Base-by-base conservation (phyloP, 2,113 vertebrate genomes). In the Trichechus manatus region DNA sequence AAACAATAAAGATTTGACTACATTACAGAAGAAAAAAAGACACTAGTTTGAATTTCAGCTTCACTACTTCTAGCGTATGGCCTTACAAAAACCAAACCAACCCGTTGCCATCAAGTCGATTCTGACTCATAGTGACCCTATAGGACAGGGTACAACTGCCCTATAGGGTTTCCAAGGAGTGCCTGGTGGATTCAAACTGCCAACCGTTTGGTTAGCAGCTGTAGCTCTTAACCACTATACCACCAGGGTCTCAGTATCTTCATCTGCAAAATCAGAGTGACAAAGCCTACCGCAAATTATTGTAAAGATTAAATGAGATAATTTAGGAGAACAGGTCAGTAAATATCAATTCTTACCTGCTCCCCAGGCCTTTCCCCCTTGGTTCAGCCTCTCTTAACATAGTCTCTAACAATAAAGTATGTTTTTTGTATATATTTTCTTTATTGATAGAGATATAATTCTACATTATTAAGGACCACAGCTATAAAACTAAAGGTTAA, bases 271-370 rank as follows among this genome's bases (percentile, higher is more conserved):
- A 84, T 68, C 56, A 79, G 75, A 89, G 10, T 74, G 74, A 56
- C 68, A 87, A 42, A 93, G 42, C 42, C 9, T 14, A 8, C 44
- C 10, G 85, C 31, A 20, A 79, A 59, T 92, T 84, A 84, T n/a
- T 75, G 15, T 39, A 75, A 96, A 96, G 81, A 50, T 90, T 80
- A 96, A 81, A 72, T 44, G 66, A 77, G 77, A 29, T 85, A 6
- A 84, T 95, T 78, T 85, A 23, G 59, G 44, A 90, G 63, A 79
- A 63, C 27, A 59, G 29, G 25, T 56, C 29, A n/a, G 3, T 78
- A 68, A 72, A 90, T 87, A 29, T 25, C 9, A 47, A 9, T 74
- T 87, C 50, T 29, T 91, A 44, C 64, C 39, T 0, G 29, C 25
- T 56, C 75, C 42, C 31, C 42, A 72, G 42, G 44, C 29, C n/a